Base-by-base conservation (phyloP, 2,888 invertebrate genomes). In the Drosophila demipolita region DNA sequence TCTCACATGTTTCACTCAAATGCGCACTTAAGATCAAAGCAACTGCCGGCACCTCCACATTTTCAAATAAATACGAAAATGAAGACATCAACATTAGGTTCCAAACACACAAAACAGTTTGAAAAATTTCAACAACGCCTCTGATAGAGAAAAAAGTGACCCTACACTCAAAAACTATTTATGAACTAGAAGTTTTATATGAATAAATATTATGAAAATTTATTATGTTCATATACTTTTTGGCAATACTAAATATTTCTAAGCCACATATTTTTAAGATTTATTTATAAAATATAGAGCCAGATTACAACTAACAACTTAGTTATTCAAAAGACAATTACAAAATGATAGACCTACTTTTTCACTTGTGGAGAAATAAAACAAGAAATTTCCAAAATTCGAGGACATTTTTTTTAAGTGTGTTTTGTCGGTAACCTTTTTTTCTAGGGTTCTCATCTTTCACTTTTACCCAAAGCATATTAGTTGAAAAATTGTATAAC, bases 401-500 rank as follows among this genome's bases (percentile, higher is more conserved):
- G 12, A 20, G 15, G 0, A 3, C 1, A 15, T 8, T 15, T 23
- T 20, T 45, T 49, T 54, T 26, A 11, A 55, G 55, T 55, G 52
- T 15, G 9, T 1, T 40, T 61, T 52, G 83, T 81, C 79, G 83
- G 82, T 86, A 70, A 72, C 72, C 77, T 83, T 83, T 83, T 73
- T 45, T 78, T 75, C 62, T 81, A 82, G 77, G 82, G 82, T 81
- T 90, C 87, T 90, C 90, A 87, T 90, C 84, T 90, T 90, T 84
- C 90, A 89, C 80, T 86, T 74, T 77, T 74, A 66, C 62, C 64
- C 73, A 54, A 45, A 60, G 71, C 79, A 78, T 88, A 82, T 88
- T 87, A 89, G 89, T 87, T 83, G 78, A 84, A 60, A 88, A 86
- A 88, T 87, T 87, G 83, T 81, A 82, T 87, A 86, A 87, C 88